phyloP scores from a whole-genome alignment of 1,140 invertebrate genomes.

The Druon quercuslanigerum region DNA sequence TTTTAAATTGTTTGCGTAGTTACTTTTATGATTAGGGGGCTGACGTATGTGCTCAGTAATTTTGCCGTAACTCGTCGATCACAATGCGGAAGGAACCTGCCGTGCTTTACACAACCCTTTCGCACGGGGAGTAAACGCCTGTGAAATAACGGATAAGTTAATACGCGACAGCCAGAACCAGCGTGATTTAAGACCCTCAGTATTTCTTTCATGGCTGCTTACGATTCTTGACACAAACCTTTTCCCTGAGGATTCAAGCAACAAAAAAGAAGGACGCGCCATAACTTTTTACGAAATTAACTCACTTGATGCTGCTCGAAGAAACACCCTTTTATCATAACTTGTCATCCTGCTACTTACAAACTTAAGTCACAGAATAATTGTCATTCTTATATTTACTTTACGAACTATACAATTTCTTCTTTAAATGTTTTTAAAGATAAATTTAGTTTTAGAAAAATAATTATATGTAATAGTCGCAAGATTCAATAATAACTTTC shows the following conservation, averaged over 20 bases:
- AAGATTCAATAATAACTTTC: too few relatives aligned
- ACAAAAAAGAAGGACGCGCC: not conserved
- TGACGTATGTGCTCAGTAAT: not conserved
- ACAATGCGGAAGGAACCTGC: not conserved
- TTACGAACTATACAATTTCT: too few relatives aligned
- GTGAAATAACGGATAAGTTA: conserved; percentile 19
- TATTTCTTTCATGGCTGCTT: conserved; percentile 4
- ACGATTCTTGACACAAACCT: not conserved
- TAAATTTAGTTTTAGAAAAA: too few relatives aligned
- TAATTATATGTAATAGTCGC: too few relatives aligned
- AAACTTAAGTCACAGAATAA: too few relatives aligned
- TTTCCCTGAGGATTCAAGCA: not conserved
- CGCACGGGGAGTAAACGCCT: conserved; percentile 1
- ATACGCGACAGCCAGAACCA: conserved; percentile 3
- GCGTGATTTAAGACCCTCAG: conserved; percentile 6
- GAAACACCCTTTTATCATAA: too few relatives aligned
- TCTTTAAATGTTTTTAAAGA: too few relatives aligned
- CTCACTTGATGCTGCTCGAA: too few relatives aligned
- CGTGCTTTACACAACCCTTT: conserved; percentile 14
- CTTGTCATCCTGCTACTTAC: too few relatives aligned
- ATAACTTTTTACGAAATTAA: too few relatives aligned
- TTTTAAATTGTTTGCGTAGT: not conserved
- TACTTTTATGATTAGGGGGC: not conserved
- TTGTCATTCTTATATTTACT: too few relatives aligned
- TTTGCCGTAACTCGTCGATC: not conserved